These are phyloP conservation scores for Aphidius gifuensis DNA, from an alignment of 1,140 invertebrate genomes.

Conservation along the genomic window DNA sequence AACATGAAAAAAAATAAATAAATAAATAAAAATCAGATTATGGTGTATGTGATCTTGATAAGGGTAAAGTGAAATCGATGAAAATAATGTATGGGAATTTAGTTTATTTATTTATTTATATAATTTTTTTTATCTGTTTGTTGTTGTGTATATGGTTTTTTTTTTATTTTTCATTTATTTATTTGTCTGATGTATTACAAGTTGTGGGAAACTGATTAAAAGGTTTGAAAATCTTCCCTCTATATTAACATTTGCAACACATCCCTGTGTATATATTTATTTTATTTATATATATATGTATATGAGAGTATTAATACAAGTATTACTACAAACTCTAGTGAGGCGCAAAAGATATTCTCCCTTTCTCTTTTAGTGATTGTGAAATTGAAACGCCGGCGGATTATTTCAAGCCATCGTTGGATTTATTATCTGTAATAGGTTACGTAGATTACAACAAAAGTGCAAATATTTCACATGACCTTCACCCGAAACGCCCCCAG, in stretches of 20 bases:
- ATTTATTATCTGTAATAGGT: constrained; percentile 47
- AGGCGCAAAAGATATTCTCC: constrained; percentile 30
- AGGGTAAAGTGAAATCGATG: too few relatives aligned
- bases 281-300: background rate
- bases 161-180: too few relatives aligned
- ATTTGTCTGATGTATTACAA: too few relatives aligned
- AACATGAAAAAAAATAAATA: too few relatives aligned
- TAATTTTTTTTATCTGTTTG: too few relatives aligned
- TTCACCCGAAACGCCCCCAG: constrained; percentile 34
- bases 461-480: constrained; percentile 51
- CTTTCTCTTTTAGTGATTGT: constrained; percentile 47
- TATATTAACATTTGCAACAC: background rate
- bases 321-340: constrained; percentile 3
- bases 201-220: too few relatives aligned
- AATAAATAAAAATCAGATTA: too few relatives aligned
- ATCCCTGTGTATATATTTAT: background rate
- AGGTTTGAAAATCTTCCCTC: too few relatives aligned
- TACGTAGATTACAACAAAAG: constrained; percentile 48
- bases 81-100: too few relatives aligned
- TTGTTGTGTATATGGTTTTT: too few relatives aligned
- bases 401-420: constrained; percentile 30
- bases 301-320: background rate
- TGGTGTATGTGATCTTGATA: too few relatives aligned
- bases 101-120: too few relatives aligned
- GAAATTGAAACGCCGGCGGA: constrained; percentile 30